A percentile compares a stretch with the other conserved stretches of the same genome.
Evolutionary conservation across 2,113 vertebrate species (phyloP).

Genomic region (Ptilorrhoa leucosticta): DNA sequence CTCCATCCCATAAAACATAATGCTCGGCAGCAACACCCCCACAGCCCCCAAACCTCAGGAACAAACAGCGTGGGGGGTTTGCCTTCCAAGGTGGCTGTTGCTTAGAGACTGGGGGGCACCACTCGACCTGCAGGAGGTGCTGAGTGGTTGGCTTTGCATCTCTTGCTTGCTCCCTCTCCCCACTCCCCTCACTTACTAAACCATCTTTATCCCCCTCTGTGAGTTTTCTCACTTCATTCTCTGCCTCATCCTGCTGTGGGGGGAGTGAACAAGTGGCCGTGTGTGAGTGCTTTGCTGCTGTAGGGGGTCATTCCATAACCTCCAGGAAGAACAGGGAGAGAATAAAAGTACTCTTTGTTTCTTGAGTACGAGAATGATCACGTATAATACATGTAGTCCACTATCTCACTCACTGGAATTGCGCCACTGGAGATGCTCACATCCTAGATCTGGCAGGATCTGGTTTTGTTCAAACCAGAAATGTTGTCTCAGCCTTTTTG

Average conservation of each 20-base stretch:
- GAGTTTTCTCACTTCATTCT: not conserved
- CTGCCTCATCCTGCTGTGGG: not conserved
- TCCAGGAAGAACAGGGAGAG: not conserved
- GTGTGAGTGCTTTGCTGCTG: not conserved
- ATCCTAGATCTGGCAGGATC: not conserved
- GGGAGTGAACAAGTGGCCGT: not conserved
- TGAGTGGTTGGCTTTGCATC: not conserved
- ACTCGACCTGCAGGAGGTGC: not conserved
- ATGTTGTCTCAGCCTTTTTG: not conserved
- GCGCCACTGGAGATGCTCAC: not conserved
- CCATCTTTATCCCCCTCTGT: not conserved
- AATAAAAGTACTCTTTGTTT: not conserved
- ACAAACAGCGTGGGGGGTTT: accelerated
- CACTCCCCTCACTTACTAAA: not conserved
- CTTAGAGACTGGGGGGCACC: not conserved
- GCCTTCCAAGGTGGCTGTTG: not conserved
- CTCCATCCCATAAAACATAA: not conserved
- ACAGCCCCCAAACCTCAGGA: not conserved
- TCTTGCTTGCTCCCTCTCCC: not conserved
- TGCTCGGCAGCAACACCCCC: not conserved
- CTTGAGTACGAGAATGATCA: not conserved
- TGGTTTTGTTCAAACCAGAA: not conserved
- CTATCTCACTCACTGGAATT: not conserved
- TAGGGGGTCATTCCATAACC: not conserved
- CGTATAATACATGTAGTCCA: accelerated